Percentiles rank a stretch among this genome's conserved stretches.
Evolutionary conservation across 2,113 vertebrate genomes (phyloP).

Genomic region (Nesogale talazaci): DNA sequence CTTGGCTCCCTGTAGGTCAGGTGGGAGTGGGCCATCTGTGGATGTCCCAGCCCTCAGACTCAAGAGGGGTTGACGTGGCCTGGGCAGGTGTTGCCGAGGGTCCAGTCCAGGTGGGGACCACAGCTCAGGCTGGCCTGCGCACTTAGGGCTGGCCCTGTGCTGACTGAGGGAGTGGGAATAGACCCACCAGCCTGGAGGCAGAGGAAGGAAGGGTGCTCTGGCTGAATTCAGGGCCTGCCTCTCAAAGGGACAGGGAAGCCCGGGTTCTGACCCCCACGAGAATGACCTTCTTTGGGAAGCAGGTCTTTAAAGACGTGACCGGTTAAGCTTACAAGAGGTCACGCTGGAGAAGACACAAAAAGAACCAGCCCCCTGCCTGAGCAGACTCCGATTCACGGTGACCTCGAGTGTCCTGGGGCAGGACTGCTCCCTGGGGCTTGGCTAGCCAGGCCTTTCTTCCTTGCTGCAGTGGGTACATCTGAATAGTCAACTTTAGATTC

Average conservation of each 20-base stretch:
- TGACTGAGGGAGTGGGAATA: neutral
- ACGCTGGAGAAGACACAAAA: no score
- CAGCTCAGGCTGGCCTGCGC: neutral
- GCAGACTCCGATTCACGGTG: neutral
- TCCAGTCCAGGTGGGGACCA: neutral
- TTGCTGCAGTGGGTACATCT: no score
- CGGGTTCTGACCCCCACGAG: neutral
- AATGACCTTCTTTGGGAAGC: neutral
- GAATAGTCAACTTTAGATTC: no score
- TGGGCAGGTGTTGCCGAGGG: neutral
- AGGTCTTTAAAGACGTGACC: neutral
- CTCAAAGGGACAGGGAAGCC: neutral
- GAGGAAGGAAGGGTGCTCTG: no score
- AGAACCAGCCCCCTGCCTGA: neutral
- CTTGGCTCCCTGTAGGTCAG: neutral
- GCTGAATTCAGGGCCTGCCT: neutral
- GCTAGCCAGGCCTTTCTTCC: neutral
- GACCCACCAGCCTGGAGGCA: neutral
- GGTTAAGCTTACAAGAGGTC: no score
- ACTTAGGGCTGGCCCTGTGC: neutral
- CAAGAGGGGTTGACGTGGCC: neutral
- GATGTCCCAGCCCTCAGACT: neutral
- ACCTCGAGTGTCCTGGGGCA: neutral
- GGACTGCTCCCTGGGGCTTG: neutral
- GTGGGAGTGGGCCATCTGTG: neutral